These are phyloP conservation scores for Cyprinodon brontotheroides DNA, from an alignment of 2,113 vertebrate genomes.

Conservation along the genomic window DNA sequence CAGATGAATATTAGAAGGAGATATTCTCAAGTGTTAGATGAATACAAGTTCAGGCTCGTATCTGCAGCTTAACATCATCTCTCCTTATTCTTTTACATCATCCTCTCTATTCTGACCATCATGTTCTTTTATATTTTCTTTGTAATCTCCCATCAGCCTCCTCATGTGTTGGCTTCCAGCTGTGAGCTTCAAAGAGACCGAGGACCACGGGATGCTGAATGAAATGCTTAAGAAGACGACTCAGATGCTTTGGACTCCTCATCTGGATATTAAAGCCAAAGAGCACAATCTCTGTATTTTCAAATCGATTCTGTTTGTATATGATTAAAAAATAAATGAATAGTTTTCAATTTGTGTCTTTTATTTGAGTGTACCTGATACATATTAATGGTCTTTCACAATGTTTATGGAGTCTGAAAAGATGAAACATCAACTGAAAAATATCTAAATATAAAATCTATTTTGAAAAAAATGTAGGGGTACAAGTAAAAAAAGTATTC, in stretches of 20 bases:
- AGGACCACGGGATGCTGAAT: constrained; percentile 3
- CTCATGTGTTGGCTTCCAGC: constrained; percentile 18
- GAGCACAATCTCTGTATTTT: constrained; percentile 30
- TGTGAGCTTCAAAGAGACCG: constrained; percentile 25
- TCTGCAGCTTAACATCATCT: not conserved
- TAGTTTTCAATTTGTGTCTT: constrained; percentile 1
- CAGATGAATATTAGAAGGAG: not conserved
- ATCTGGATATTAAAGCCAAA: constrained; percentile 7
- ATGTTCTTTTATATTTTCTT: constrained; percentile 5
- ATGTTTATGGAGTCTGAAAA: too few species aligned
- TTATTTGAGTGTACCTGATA: not conserved
- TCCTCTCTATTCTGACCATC: constrained; percentile 5
- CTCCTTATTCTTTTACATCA: not conserved
- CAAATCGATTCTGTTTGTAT: constrained; percentile 51
- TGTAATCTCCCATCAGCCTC: constrained; percentile 26
- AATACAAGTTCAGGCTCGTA: constrained; percentile 4
- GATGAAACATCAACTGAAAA: too few species aligned
- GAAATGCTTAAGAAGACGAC: not conserved
- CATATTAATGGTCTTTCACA: not conserved
- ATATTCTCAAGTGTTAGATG: constrained; percentile 5
- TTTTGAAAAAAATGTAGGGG: too few species aligned
- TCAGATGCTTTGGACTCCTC: constrained; percentile 6
- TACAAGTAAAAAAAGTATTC: too few species aligned
- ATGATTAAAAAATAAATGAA: constrained; percentile 43
- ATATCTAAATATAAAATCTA: too few species aligned